Base-by-base conservation (phyloP, 53 echinoderm and acorn worm species). In the Echinarachnius parma region DNA sequence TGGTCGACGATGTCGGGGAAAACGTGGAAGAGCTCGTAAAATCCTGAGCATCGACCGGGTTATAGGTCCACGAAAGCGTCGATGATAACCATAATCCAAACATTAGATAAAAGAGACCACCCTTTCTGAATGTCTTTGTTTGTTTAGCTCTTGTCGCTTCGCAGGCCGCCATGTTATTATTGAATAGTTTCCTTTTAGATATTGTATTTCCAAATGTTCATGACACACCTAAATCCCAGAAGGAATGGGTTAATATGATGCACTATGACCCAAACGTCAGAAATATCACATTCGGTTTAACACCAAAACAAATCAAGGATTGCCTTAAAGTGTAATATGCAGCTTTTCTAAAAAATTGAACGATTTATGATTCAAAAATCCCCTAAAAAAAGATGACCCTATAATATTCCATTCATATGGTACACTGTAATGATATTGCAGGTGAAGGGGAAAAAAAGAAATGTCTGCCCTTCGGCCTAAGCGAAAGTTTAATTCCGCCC, bases 181-280 rank as follows among this genome's bases (percentile, higher is more conserved):
- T 20, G 31, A n/a, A n/a, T n/a, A n/a, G n/a, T n/a, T n/a, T n/a
- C n/a, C n/a, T n/a, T n/a, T n/a, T n/a, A n/a, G n/a, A n/a, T n/a
- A n/a, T n/a, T n/a, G n/a, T n/a, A n/a, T n/a, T n/a, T n/a, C n/a
- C n/a, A n/a, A n/a, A n/a, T n/a, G n/a, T n/a, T n/a, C n/a, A n/a
- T n/a, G n/a, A n/a, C n/a, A n/a, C n/a, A 22, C 59, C 18, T 59
- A n/a, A 35, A 62, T 33, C 37, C 34, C 26, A 37, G 8, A 62
- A 24, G 37, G 34, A 39, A 35, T 37, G n/a, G n/a, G n/a, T n/a
- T n/a, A n/a, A n/a, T n/a, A n/a, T n/a, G 42, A 13, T 39, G 42
- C 13, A 9, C 48, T 66, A 66, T 27, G 66, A 66, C 48, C 66
- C 66, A 66, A 66, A 24, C 66, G 66, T 66, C 66, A 66, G 29